Evolutionary conservation across 2,113 vertebrate species (phyloP), one percentile per base, ranked within the genome.

Genomic region (Coptodon rendalli): DNA sequence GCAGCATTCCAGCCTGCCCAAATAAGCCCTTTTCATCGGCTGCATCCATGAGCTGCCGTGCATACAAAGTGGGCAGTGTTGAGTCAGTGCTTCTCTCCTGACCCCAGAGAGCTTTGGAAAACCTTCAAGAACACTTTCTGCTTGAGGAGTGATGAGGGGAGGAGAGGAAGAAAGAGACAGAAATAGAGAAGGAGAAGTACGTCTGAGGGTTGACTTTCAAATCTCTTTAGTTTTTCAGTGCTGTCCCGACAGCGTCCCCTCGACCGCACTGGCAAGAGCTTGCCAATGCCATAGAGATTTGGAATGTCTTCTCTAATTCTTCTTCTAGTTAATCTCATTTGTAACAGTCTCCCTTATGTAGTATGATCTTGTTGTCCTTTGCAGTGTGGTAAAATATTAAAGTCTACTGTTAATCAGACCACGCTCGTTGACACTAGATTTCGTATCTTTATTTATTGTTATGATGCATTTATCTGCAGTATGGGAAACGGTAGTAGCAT

Each of bases 21-120:
- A 91, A 91, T 88, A 84, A 83, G 87, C 71, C 82, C 80, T 91
- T 90, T 94, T 95, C 91, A 92, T 66, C 19, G 2, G 57, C 89
- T 89, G 89, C 92, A 94, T 89, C 92, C 90, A 24, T 71, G 88
- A 83, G 85, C 83, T 82, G 92, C 80, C 43, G 7, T 88, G 92
- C 93, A 93, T 92, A 94, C 94, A 94, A 92, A 95, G 93, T 90
- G 93, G 87, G 82, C 93, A 92, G 92, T 94, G 94, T 96, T 95
- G 93, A 95, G 91, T 94, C 91, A 87, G 80, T 88, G 84, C 87
- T 83, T 84, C 89, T 80, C 82, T 83, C 14, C 63, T 91, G 91
- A 95, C 93, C 93, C 89, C 84, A 68, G 79, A 92, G 89, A 94
- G 90, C 57, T 89, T 91, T 94, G 95, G 93, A 94, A 93, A 92